These are phyloP conservation scores for Smutsia gigantea DNA, from an alignment of 2,797 vertebrate genomes.

Conservation along the genomic window DNA sequence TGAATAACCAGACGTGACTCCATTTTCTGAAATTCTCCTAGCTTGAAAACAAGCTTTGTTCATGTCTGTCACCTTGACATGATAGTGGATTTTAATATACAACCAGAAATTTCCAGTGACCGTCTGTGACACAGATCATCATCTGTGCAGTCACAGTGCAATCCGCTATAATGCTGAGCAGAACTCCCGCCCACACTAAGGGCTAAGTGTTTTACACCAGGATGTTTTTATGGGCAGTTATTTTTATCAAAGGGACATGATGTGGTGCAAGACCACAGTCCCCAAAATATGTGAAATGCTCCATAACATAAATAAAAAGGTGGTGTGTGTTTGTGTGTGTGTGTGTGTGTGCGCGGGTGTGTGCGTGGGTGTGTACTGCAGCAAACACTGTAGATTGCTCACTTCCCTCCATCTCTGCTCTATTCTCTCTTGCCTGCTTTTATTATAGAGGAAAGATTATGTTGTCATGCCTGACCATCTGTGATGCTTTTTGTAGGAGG, in stretches of 20 bases:
- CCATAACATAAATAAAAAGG: not conserved
- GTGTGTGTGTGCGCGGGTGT: not conserved
- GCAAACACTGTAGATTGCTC: not conserved
- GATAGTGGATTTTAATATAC: constrained; percentile 61
- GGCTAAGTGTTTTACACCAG: not conserved
- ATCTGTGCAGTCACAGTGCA: not conserved
- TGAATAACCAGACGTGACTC: constrained; percentile 30
- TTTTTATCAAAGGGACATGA: not conserved
- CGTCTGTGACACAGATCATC: not conserved
- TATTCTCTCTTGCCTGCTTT: not conserved
- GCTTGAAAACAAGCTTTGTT: constrained; percentile 71
- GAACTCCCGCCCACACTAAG: not conserved
- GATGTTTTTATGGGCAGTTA: not conserved
- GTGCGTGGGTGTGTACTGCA: not conserved
- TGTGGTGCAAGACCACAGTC: not conserved
- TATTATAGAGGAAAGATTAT: not conserved
- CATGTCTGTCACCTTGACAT: constrained; percentile 49
- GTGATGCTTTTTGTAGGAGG: not conserved
- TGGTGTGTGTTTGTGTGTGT: not conserved
- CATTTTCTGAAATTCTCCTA: constrained; percentile 32
- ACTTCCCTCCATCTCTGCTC: not conserved
- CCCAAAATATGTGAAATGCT: constrained; percentile 22
- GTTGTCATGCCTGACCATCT: not conserved
- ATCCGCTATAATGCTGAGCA: not conserved
- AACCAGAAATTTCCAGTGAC: constrained; percentile 56